Evolutionary conservation across 2,797 vertebrate species (phyloP).

Genomic region (Ispidina picta): DNA sequence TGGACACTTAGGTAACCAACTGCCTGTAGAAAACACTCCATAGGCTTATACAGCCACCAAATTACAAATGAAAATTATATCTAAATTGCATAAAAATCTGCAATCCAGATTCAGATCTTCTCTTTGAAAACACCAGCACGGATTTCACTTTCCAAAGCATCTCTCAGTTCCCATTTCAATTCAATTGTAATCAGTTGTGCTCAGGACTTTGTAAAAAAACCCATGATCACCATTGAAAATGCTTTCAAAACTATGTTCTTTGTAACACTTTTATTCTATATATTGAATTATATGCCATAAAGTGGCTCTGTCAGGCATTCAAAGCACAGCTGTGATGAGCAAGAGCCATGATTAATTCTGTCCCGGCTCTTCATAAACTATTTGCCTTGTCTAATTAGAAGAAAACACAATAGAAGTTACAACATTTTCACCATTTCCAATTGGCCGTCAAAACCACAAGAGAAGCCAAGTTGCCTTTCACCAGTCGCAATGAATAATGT

Average conservation of each 20-base stretch:
- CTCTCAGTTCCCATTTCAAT: conserved; percentile 20
- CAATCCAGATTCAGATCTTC: conserved; percentile 71
- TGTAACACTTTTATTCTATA: conserved; percentile 60
- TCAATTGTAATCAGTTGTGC: conserved; percentile 56
- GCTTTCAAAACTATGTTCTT: conserved; percentile 50
- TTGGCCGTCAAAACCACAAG: conserved; percentile 27
- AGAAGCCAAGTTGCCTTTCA: conserved; percentile 63
- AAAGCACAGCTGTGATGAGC: conserved; percentile 58
- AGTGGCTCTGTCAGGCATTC: conserved; percentile 61
- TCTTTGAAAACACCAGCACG: conserved; percentile 68
- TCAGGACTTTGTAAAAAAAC: conserved; percentile 16
- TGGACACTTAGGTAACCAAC: conserved; percentile 24
- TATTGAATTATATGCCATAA: conserved; percentile 67
- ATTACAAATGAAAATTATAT: conserved; percentile 53
- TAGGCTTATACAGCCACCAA: conserved; percentile 6
- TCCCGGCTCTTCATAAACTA: conserved; percentile 60
- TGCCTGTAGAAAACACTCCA: conserved; percentile 7
- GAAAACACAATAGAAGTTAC: conserved; percentile 72
- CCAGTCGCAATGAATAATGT: conserved; percentile 57
- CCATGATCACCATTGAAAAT: not conserved
- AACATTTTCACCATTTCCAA: conserved; percentile 71
- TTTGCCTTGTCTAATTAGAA: conserved; percentile 59
- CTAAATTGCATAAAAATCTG: conserved; percentile 64
- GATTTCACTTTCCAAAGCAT: conserved; percentile 59
- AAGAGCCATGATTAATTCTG: conserved; percentile 67